phyloP scores from a whole-genome alignment of 2,113 vertebrate species.

The Grammomys surdaster region DNA sequence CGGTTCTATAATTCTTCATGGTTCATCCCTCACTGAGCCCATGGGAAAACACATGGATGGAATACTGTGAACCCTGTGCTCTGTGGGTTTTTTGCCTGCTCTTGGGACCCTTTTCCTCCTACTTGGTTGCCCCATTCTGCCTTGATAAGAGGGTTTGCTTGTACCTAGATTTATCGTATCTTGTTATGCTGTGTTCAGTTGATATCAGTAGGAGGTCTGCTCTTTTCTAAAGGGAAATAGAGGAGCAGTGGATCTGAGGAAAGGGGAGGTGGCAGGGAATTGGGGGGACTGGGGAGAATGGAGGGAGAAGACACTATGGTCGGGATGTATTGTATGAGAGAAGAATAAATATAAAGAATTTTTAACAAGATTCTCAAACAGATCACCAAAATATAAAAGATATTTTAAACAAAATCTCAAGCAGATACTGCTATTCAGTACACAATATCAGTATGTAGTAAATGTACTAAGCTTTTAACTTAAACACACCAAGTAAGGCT shows the following conservation, averaged over 20 bases:
- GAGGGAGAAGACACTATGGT: neutral
- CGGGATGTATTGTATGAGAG: neutral
- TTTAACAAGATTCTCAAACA: constrained; percentile 28
- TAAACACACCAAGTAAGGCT: neutral
- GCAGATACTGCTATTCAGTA: neutral
- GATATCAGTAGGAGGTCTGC: neutral
- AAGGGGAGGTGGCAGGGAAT: neutral
- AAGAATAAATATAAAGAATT: neutral
- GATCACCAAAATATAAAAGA: neutral
- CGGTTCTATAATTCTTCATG: neutral
- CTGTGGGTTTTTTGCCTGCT: neutral
- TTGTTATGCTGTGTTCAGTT: neutral
- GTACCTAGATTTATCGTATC: neutral
- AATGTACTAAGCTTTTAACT: neutral
- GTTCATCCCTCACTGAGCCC: neutral
- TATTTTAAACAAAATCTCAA: neutral
- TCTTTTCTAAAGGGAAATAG: neutral
- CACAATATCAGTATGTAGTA: neutral
- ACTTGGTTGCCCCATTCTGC: neutral
- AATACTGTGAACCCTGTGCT: neutral
- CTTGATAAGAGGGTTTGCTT: neutral
- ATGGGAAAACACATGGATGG: neutral
- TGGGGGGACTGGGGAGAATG: neutral
- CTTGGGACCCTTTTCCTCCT: neutral
- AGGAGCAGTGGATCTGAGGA: neutral